These are phyloP conservation scores for Brevimyrus niger DNA, from an alignment of 2,113 vertebrate genomes.

Conservation along the genomic window DNA sequence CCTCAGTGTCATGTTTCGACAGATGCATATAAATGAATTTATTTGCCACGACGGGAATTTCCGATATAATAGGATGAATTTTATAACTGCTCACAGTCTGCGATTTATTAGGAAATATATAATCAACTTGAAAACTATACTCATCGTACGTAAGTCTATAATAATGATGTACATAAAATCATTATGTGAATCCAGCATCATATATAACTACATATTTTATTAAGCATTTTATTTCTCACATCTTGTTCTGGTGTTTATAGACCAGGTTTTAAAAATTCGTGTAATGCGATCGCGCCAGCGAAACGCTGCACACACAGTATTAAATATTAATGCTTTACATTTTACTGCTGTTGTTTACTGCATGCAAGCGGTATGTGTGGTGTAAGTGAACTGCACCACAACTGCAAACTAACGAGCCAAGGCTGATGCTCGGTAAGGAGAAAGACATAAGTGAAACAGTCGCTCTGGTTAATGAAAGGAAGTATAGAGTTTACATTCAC, in stretches of 20 bases:
- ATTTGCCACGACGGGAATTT: neutral
- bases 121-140: neutral
- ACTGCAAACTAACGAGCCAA: neutral
- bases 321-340: slow-evolving; percentile 13
- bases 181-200: neutral
- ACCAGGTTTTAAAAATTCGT: neutral
- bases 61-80: neutral
- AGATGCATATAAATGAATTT: neutral
- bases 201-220: neutral
- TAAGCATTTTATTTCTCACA: neutral
- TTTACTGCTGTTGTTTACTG: slow-evolving; percentile 18
- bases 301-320: neutral
- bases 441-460: neutral
- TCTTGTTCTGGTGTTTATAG: neutral
- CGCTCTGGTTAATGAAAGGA: neutral
- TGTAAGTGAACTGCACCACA: neutral
- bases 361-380: neutral
- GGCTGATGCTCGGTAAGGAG: neutral
- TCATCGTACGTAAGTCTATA: neutral
- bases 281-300: neutral
- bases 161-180: neutral
- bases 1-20: neutral
- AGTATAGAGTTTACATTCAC: neutral
- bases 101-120: neutral
- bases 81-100: neutral